Base-by-base conservation (phyloP, 2,797 vertebrate genomes). In the Pipistrellus pygmaeus region DNA sequence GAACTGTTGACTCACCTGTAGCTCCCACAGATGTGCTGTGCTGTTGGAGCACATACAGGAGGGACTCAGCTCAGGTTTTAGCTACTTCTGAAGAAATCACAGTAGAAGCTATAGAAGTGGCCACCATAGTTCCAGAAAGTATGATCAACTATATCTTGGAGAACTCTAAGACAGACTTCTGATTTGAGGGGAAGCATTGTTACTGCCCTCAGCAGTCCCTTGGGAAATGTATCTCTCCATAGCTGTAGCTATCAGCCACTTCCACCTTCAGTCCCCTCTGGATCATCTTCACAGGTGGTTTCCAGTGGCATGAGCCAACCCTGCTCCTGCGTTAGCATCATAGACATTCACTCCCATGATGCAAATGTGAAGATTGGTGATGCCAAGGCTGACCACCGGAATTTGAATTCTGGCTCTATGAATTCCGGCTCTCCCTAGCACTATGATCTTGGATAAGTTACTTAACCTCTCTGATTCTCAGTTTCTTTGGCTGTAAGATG, bases 141-240 rank as follows among this genome's bases (percentile, higher is more conserved):
- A 12, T 30, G 78, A 62, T 81, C 57, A 78, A 48, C 86, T 62
- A 10, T 10, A 44, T 80, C 23, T 72, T n/a, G 30, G 21, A 71
- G 44, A 92, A 90, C 81, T 71, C 38, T 8, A 68, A 81, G 66
- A 8, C 35, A 90, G 57, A 85, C 48, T 73, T 83, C n/a, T n/a
- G 38, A 93, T 88, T 71, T 32, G 62, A 55, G 53, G 41, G 17
- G 66, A 91, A 72, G 38, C 15, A 20, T 62, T 62, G 71, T 66
- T 80, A 44, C 15, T 21, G 3, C 38, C 41, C 35, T 66, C 2
- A 17, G 81, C 13, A 84, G 53, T 91, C 55, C 0, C 25, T 25
- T 46, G 46, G 62, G 51, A 85, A 91, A 64, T 0, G 32, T 9
- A 30, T 41, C 20, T 88, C n/a, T 82, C 32, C 8, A 46, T 17